phyloP scores from a whole-genome alignment of 2,113 vertebrate genomes.

The Erpornis zantholeuca region DNA sequence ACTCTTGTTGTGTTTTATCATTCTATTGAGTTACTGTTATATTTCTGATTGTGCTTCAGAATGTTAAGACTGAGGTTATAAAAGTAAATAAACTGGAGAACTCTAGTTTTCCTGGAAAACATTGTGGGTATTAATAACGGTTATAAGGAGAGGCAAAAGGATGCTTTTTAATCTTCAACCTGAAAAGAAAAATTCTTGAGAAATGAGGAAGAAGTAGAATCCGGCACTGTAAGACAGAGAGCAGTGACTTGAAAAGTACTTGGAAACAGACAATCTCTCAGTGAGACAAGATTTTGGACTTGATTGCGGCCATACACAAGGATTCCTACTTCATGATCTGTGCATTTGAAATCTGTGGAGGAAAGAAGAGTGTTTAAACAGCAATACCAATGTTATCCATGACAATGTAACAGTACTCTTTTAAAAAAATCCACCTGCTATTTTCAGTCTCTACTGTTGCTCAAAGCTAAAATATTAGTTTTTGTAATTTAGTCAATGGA shows the following conservation, averaged over 20 bases:
- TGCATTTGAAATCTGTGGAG: not conserved
- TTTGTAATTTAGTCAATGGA: not conserved
- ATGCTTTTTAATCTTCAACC: not conserved
- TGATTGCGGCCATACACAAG: not conserved
- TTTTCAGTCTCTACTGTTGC: not conserved
- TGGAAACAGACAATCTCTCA: not conserved
- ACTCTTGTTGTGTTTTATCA: not conserved
- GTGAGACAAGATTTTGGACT: not conserved
- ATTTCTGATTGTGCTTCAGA: not conserved
- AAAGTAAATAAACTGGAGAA: not conserved
- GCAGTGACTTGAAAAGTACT: not conserved
- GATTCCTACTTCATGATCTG: not conserved
- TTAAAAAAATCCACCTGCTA: not conserved
- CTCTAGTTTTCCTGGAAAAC: not conserved
- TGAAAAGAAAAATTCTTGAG: not conserved
- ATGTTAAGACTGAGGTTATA: not conserved
- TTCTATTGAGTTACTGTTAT: not conserved
- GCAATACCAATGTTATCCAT: not conserved
- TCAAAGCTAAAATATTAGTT: not conserved
- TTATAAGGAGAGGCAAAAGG: not conserved
- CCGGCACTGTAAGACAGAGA: not conserved
- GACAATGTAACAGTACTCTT: not conserved
- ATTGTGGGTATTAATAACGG: not conserved
- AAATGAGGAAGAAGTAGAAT: not conserved
- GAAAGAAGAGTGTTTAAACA: not conserved